Percentiles rank a stretch among this genome's conserved stretches.
These are phyloP conservation scores for Sesia bembeciformis DNA, from an alignment of 2,888 invertebrate species.

Conservation along the genomic window DNA sequence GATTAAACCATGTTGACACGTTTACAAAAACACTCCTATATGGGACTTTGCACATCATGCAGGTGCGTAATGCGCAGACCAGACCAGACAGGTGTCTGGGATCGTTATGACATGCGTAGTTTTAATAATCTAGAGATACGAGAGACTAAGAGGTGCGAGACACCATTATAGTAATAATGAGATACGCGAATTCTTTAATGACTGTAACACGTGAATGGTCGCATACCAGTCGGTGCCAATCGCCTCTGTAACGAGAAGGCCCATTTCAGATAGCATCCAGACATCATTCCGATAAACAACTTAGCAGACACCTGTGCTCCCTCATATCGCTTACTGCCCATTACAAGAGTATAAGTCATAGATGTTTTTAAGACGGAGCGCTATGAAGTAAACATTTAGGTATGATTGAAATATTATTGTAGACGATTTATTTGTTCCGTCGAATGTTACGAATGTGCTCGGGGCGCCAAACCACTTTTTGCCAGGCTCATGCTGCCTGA, in stretches of 20 bases:
- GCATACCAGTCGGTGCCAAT: constrained; percentile 11
- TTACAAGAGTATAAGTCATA: constrained; percentile 26
- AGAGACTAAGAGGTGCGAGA: neutral
- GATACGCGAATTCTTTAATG: constrained; percentile 3
- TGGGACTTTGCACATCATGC: too few relatives aligned
- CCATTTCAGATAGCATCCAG: constrained; percentile 16
- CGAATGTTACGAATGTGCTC: constrained; percentile 37
- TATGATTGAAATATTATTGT: neutral
- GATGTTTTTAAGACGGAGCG: constrained; percentile 15
- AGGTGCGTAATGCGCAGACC: too few relatives aligned
- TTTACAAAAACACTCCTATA: too few relatives aligned
- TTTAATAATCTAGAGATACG: neutral
- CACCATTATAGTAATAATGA: neutral
- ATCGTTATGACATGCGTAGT: too few relatives aligned
- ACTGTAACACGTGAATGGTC: constrained; percentile 11
- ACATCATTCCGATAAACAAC: constrained; percentile 20
- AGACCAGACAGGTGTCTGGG: too few relatives aligned
- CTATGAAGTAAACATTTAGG: neutral
- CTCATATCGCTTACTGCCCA: constrained; percentile 9
- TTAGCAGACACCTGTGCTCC: constrained; percentile 30
- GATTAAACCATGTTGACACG: too few relatives aligned
- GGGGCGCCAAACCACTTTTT: constrained; percentile 50
- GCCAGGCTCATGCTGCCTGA: constrained; percentile 25
- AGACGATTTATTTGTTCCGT: constrained; percentile 36
- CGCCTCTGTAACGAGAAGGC: constrained; percentile 11